A percentile compares a stretch with the other conserved stretches of the same genome.
Evolutionary conservation across 1,140 invertebrate genomes (phyloP).

Genomic region (Drosophila virilis): DNA sequence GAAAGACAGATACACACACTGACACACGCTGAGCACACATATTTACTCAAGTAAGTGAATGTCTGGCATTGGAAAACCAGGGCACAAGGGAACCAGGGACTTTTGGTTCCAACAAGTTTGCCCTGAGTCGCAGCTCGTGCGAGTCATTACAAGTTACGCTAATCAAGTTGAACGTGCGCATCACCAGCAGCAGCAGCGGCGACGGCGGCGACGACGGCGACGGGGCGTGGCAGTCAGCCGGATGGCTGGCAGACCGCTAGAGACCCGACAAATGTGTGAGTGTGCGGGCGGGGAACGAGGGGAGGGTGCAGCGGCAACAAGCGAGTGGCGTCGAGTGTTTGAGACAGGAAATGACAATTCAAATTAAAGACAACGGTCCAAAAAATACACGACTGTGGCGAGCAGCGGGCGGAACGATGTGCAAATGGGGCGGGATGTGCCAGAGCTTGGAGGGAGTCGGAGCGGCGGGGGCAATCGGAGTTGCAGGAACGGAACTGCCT

Average conservation of each 20-base stretch:
- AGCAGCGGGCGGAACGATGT: constrained; percentile 15
- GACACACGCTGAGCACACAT: constrained; percentile 15
- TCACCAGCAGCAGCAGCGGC: constrained; percentile 15
- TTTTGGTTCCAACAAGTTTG: constrained; percentile 41
- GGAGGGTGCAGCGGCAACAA: background rate
- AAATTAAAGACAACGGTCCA: constrained; percentile 73
- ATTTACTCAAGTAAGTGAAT: constrained; percentile 65
- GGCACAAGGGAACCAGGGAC: constrained; percentile 19
- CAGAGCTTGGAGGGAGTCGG: background rate
- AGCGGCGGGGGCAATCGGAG: background rate
- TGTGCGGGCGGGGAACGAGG: too few species aligned
- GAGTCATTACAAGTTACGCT: constrained; percentile 80
- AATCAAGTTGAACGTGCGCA: constrained; percentile 77
- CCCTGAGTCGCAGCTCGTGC: constrained; percentile 57
- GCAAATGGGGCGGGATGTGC: background rate
- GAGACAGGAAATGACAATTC: constrained; percentile 81
- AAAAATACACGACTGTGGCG: constrained; percentile 21
- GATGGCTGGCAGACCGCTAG: constrained; percentile 58
- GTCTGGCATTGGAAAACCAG: constrained; percentile 37
- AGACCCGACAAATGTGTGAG: constrained; percentile 21
- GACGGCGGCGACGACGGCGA: background rate
- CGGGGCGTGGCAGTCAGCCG: constrained; percentile 37
- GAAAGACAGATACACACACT: constrained; percentile 31
- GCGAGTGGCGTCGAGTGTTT: constrained; percentile 44
- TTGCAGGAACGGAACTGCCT: constrained; percentile 36